Evolutionary conservation across 2,888 invertebrate species (phyloP), one percentile per base, ranked within the genome.

Genomic region (Cepaea hortensis): DNA sequence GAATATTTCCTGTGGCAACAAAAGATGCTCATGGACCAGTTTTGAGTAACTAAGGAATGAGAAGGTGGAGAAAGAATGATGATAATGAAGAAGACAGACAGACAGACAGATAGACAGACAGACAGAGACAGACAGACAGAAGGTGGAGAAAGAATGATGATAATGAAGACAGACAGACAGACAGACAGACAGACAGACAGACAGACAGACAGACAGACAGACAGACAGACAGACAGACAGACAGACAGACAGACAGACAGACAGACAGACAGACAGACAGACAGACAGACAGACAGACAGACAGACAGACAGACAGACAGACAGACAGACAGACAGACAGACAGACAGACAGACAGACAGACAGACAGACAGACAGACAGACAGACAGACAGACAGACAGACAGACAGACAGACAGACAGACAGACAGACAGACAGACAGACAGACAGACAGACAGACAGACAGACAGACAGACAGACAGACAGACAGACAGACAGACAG

Each of bases 351-450:
- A 75, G 4, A 75, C 18, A 75, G 4, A 75, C 18, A 75, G 4
- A 75, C 18, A 75, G 4, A 75, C 18, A 75, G 4, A 79, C n/a
- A 79, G 7, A 79, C 7, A 79, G 7, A 79, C n/a, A 79, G 48
- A 79, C n/a, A 79, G 48, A 79, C n/a, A 79, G 48, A 79, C 50
- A 79, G 48, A 55, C n/a, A 79, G 48, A 79, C n/a, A 79, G 48
- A 79, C n/a, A 79, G 48, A 79, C n/a, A 79, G 48, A 79, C n/a
- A 61, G 48, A 55, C n/a, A 79, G 48, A 79, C n/a, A 79, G 48
- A 55, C n/a, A 79, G 48, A 79, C n/a, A 79, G 48, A 79, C n/a
- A 79, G 48, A 50, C n/a, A 79, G 48, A 79, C n/a, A 79, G 48
- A 79, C n/a, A 79, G 48, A 79, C n/a, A 79, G 48, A 80, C 23